Percentiles rank a stretch among this genome's conserved stretches.
These are phyloP conservation scores for Spilogale gracilis DNA, from an alignment of 2,113 vertebrate species.

Conservation along the genomic window DNA sequence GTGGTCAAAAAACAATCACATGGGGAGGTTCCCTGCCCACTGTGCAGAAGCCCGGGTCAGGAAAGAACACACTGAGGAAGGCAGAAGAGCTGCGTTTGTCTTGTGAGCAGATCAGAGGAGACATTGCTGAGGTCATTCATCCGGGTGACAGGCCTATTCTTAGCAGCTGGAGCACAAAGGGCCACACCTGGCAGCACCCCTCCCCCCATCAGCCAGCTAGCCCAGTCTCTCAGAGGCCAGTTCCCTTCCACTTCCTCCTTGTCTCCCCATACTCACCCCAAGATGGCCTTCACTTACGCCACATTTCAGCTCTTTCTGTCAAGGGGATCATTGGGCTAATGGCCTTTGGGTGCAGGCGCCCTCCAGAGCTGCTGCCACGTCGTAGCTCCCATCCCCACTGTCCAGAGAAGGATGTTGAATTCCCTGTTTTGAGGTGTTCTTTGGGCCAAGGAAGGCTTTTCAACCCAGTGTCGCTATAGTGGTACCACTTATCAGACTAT, in stretches of 20 bases:
- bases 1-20: not conserved
- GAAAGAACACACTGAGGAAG: constrained; percentile 61
- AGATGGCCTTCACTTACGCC: constrained; percentile 57
- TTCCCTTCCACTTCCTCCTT: constrained; percentile 69
- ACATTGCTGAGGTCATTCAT: constrained; percentile 81
- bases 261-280: not conserved
- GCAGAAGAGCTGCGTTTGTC: constrained; percentile 82
- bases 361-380: not conserved
- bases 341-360: not conserved
- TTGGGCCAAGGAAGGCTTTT: constrained; percentile 38
- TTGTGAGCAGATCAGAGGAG: constrained; percentile 84
- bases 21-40: constrained; percentile 32
- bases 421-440: not conserved
- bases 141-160: constrained; percentile 80
- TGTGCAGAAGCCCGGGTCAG: constrained; percentile 75
- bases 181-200: constrained; percentile 71
- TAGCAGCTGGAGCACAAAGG: constrained; percentile 78
- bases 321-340: not conserved
- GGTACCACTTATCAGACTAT: constrained; percentile 26
- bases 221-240: constrained; percentile 78
- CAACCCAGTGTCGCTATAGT: not conserved
- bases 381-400: not conserved
- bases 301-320: constrained; percentile 28
- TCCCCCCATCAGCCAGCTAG: constrained; percentile 78
- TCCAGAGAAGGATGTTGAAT: not conserved